Evolutionary conservation across 92 coral and sea anemone genomes (phyloP).

Genomic region (Epizoanthus illoricatus): DNA sequence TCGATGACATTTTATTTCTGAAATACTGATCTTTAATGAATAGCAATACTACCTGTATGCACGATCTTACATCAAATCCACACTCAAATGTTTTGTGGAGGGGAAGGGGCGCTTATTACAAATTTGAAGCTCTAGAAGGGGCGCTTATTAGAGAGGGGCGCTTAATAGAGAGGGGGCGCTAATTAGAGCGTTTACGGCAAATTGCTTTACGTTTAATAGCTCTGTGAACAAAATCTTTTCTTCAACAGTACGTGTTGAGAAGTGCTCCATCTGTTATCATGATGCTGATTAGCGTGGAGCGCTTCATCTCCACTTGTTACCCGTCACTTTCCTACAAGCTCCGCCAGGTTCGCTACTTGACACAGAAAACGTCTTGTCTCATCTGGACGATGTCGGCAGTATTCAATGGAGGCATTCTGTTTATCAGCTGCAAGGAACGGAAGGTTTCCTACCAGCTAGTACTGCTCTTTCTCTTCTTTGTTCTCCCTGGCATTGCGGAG

Average conservation of each 20-base stretch:
- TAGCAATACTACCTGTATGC: too few relatives aligned
- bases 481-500: constrained; percentile 7
- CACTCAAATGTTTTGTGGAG: too few relatives aligned
- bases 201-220: too few relatives aligned
- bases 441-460: constrained; percentile 22
- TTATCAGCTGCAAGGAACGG: constrained; percentile 12
- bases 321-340: constrained; percentile 26
- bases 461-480: background rate
- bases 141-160: too few relatives aligned
- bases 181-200: too few relatives aligned
- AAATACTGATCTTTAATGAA: too few relatives aligned
- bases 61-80: too few relatives aligned
- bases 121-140: too few relatives aligned
- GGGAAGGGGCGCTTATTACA: too few relatives aligned
- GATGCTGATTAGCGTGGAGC: constrained; percentile 24
- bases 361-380: background rate
- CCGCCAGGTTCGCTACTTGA: constrained; percentile 19
- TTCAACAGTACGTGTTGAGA: constrained; percentile 20
- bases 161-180: too few relatives aligned
- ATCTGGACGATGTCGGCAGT: background rate
- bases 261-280: constrained; percentile 35
- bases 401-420: constrained; percentile 13
- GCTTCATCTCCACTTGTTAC: constrained; percentile 29
- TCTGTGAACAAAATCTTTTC: background rate
- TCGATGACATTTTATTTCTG: too few relatives aligned